Evolutionary conservation across 2,797 vertebrate species (phyloP).

Genomic region (Pseudotriccus pelzelni): DNA sequence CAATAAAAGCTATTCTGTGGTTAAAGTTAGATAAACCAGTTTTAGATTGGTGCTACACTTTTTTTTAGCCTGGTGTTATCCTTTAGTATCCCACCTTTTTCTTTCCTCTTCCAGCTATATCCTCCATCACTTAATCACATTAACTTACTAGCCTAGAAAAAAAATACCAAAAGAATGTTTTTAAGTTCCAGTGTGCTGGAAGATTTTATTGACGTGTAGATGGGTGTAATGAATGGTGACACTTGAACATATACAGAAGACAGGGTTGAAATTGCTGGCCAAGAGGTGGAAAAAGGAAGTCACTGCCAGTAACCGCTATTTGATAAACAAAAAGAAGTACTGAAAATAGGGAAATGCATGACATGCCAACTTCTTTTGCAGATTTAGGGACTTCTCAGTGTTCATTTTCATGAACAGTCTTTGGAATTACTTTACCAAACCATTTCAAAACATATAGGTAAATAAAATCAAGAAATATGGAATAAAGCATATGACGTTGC

Average conservation of each 20-base stretch:
- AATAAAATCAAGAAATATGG: neutral
- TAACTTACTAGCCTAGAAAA: neutral
- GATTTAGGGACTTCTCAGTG: neutral
- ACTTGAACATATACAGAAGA: neutral
- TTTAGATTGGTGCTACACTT: neutral
- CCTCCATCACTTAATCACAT: neutral
- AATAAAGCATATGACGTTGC: neutral
- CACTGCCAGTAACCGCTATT: neutral
- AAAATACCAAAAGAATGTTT: neutral
- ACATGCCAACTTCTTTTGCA: neutral
- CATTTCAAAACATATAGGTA: neutral
- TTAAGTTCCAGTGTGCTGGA: neutral
- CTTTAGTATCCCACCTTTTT: neutral
- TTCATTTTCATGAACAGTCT: neutral
- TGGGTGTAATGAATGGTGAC: neutral
- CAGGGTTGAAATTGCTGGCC: accelerated
- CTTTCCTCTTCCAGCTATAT: neutral
- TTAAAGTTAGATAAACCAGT: neutral
- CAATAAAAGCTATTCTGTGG: neutral
- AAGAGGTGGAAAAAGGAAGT: neutral
- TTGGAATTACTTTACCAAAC: neutral
- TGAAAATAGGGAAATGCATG: neutral
- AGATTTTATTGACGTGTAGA: neutral
- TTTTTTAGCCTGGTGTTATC: neutral
- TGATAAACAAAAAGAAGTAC: neutral